A percentile compares a stretch with the other conserved stretches of the same genome.
phyloP scores from a whole-genome alignment of 2,888 invertebrate genomes.

The Cantharis rustica region DNA sequence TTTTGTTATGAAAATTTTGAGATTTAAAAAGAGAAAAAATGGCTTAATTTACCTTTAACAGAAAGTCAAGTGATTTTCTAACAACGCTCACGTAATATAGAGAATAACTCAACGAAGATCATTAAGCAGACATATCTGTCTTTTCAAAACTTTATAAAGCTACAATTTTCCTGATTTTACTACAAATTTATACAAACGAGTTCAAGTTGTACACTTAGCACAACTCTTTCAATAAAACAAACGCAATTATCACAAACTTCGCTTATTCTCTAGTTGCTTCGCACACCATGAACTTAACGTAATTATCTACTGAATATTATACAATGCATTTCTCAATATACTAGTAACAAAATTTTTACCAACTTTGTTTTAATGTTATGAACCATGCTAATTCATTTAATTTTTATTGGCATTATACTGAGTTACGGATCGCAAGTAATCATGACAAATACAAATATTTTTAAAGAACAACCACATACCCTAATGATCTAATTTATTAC shows the following conservation, averaged over 20 bases:
- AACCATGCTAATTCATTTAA: neutral
- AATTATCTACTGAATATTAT: conserved; percentile 12
- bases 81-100: neutral
- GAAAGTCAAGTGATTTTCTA: neutral
- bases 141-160: conserved; percentile 15
- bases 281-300: conserved; percentile 22
- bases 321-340: neutral
- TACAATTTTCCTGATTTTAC: conserved; percentile 25
- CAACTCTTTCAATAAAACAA: conserved; percentile 39
- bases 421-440: too few species aligned
- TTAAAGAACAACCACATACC: too few species aligned
- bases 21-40: neutral
- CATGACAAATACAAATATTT: too few species aligned
- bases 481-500: too few species aligned
- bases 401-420: neutral
- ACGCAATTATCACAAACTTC: conserved; percentile 36
- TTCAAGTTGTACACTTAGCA: conserved; percentile 29
- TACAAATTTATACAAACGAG: conserved; percentile 27
- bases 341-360: neutral
- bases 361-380: neutral
- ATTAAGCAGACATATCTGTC: conserved; percentile 17
- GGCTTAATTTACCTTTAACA: neutral
- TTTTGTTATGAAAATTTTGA: neutral
- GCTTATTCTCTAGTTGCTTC: conserved; percentile 14
- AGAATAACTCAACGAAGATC: conserved; percentile 7